Evolutionary conservation across 2,888 invertebrate species (phyloP).

Genomic region (Lasioglossum oenotherae): DNA sequence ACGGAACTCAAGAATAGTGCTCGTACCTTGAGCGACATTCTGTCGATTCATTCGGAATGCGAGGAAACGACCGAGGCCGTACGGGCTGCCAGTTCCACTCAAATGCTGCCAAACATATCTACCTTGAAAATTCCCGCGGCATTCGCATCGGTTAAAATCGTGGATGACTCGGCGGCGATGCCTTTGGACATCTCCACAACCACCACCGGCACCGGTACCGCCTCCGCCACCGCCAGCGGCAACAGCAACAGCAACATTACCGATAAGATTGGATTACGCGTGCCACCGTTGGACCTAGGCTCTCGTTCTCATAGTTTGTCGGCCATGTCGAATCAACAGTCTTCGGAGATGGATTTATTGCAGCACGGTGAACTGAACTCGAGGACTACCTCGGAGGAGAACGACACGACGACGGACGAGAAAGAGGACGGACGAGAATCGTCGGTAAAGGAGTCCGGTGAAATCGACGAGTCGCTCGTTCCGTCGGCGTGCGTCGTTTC

Average conservation of each 20-base stretch:
- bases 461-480: not conserved
- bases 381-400: slow-evolving; percentile 59
- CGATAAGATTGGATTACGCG: slow-evolving; percentile 50
- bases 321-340: slow-evolving; percentile 61
- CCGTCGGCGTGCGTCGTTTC: not conserved
- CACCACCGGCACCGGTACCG: slow-evolving; percentile 29
- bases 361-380: slow-evolving; percentile 62
- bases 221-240: slow-evolving; percentile 25
- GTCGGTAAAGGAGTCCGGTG: not conserved
- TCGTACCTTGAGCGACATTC: slow-evolving; percentile 89
- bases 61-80: slow-evolving; percentile 86
- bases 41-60: slow-evolving; percentile 89
- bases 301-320: slow-evolving; percentile 71
- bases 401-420: slow-evolving; percentile 4
- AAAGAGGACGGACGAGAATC: not conserved
- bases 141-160: slow-evolving; percentile 45
- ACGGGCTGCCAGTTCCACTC: slow-evolving; percentile 73
- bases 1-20: slow-evolving; percentile 87
- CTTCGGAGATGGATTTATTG: slow-evolving; percentile 57
- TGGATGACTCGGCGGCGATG: slow-evolving; percentile 57
- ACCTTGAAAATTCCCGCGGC: slow-evolving; percentile 68
- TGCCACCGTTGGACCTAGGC: slow-evolving; percentile 78
- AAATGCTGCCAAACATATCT: slow-evolving; percentile 73
- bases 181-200: slow-evolving; percentile 42
- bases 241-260: not conserved